Conservation (phyloP, 2,797 vertebrate species). For the Myotis pilosus region DNA sequence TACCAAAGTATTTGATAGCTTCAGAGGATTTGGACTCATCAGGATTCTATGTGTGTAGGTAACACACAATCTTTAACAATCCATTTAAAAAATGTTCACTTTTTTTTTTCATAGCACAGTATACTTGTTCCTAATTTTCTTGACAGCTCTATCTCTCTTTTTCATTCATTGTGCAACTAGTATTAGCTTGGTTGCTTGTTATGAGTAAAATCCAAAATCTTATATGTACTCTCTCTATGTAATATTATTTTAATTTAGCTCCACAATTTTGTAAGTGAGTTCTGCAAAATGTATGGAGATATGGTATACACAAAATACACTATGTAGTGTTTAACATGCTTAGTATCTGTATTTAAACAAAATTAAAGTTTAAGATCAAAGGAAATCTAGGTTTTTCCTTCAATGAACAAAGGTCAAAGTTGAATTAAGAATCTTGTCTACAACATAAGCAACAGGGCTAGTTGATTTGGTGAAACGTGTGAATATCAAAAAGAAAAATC, state of each 20-base stretch:
- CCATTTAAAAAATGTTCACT: background rate
- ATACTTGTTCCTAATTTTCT: conserved; percentile 18
- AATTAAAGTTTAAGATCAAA: conserved; percentile 51
- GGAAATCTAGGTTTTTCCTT: background rate
- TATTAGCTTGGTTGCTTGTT: background rate
- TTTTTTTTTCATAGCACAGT: conserved; percentile 21
- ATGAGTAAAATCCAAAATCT: conserved; percentile 2
- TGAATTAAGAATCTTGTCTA: background rate
- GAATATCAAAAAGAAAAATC: background rate
- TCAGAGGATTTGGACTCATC: background rate
- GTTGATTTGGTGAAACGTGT: background rate
- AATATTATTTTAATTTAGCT: conserved; percentile 36
- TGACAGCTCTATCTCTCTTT: background rate
- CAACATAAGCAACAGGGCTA: background rate
- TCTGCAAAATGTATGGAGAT: conserved; percentile 33
- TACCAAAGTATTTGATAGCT: background rate
- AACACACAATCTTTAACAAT: conserved; percentile 36
- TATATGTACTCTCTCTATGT: background rate
- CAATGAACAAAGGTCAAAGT: conserved; percentile 22
- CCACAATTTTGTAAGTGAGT: conserved; percentile 12
- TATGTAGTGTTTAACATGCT: background rate
- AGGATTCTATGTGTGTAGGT: background rate
- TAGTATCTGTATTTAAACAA: conserved; percentile 21
- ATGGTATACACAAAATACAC: background rate
- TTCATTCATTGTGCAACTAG: background rate